Conservation (phyloP, 2,888 invertebrate species). For the Caenorhabditis zanzibari region DNA sequence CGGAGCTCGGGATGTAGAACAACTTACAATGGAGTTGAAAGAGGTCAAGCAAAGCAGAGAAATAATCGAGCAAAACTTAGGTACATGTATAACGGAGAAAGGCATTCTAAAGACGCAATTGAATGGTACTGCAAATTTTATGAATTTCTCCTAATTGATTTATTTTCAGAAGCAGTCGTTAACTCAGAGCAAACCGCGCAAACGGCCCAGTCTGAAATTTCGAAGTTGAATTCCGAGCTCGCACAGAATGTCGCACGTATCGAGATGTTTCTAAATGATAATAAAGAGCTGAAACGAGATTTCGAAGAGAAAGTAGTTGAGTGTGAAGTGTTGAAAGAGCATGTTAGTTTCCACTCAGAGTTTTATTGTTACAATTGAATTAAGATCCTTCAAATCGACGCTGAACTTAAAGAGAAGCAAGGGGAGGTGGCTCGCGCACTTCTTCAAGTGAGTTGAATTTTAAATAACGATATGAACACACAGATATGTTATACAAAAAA, state of each 20-base stretch:
- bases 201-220: constrained; percentile 27
- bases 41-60: constrained; percentile 36
- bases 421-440: constrained; percentile 30
- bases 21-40: constrained; percentile 50
- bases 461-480: too few relatives aligned
- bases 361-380: background rate
- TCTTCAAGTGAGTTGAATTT: constrained; percentile 20
- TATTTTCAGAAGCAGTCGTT: constrained; percentile 18
- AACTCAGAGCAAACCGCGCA: constrained; percentile 21
- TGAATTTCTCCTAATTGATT: background rate
- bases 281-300: constrained; percentile 40
- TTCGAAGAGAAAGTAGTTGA: constrained; percentile 55
- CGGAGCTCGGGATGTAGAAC: constrained; percentile 32
- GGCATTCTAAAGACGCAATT: constrained; percentile 13
- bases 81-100: constrained; percentile 33
- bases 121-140: constrained; percentile 10
- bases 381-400: constrained; percentile 44
- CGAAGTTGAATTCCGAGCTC: constrained; percentile 48
- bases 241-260: constrained; percentile 53
- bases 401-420: constrained; percentile 6
- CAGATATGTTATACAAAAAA: too few relatives aligned
- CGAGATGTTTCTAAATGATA: constrained; percentile 58
- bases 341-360: constrained; percentile 7
- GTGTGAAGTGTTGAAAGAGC: constrained; percentile 57
- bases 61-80: constrained; percentile 35